A percentile compares a stretch with the other conserved stretches of the same genome.
phyloP scores from a whole-genome alignment of 2,113 vertebrate species.

The Paradoxurus hermaphroditus region DNA sequence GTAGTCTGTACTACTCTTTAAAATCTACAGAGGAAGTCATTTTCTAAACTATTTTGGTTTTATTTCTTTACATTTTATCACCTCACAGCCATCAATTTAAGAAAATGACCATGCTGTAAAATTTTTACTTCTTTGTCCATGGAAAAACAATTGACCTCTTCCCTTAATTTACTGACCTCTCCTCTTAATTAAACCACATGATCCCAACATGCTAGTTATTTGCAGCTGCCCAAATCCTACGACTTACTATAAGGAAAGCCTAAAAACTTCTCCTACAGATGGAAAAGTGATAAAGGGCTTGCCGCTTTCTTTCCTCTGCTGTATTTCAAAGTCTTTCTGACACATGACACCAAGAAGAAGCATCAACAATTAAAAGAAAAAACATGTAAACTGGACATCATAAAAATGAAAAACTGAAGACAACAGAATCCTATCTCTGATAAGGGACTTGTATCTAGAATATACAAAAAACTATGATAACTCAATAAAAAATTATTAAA shows the following conservation, averaged over 20 bases:
- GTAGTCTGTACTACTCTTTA: background rate
- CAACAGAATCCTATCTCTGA: background rate
- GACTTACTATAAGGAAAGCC: background rate
- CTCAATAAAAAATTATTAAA: background rate
- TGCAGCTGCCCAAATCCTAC: background rate
- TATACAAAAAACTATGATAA: background rate
- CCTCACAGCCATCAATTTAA: slow-evolving; percentile 11
- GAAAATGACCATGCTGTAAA: background rate
- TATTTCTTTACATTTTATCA: slow-evolving; percentile 15
- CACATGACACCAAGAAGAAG: background rate
- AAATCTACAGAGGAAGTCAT: slow-evolving; percentile 2
- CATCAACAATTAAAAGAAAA: background rate
- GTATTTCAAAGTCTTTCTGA: background rate
- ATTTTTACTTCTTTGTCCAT: background rate
- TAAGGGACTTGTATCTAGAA: background rate
- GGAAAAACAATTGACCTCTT: background rate
- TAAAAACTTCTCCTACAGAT: background rate
- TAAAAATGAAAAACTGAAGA: background rate
- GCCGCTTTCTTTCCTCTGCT: background rate
- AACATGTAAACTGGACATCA: background rate
- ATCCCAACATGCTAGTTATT: background rate
- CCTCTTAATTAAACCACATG: background rate
- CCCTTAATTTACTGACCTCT: background rate
- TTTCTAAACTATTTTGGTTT: slow-evolving; percentile 7
- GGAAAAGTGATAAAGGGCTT: background rate